Evolutionary conservation across 2,113 vertebrate genomes (phyloP).

Genomic region (Tautogolabrus adspersus): DNA sequence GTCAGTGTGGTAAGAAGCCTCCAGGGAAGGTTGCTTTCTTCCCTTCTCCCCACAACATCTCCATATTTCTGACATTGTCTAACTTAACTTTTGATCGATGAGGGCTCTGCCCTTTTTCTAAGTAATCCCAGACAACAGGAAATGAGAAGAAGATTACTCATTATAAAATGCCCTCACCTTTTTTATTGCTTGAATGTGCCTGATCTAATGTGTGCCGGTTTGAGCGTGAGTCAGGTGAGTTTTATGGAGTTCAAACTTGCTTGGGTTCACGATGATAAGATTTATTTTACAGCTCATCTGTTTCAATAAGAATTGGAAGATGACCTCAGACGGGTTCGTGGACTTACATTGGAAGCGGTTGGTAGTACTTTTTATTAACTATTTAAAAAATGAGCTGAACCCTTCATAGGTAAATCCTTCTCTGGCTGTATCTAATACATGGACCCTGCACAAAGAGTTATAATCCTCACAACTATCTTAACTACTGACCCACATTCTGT

Average conservation of each 20-base stretch:
- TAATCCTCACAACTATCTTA: conserved; percentile 39
- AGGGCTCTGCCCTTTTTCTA: background rate
- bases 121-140: conserved; percentile 31
- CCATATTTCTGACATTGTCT: background rate
- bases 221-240: conserved; percentile 18
- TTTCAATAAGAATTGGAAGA: background rate
- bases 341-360: background rate
- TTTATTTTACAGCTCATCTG: conserved; percentile 30
- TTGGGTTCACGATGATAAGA: conserved; percentile 14
- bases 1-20: conserved; percentile 7
- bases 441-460: conserved; percentile 3
- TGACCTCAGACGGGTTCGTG: background rate
- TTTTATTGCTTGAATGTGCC: background rate
- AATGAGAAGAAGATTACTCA: conserved; percentile 52
- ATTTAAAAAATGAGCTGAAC: background rate
- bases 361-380: background rate
- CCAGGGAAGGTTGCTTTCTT: background rate
- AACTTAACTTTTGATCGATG: conserved; percentile 5
- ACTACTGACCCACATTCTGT: conserved; percentile 33
- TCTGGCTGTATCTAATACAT: conserved; percentile 5
- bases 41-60: background rate
- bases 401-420: background rate
- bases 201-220: conserved; percentile 44
- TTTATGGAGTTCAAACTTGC: conserved; percentile 29
- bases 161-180: background rate